Conservation (phyloP, 2,797 vertebrate genomes). For the Pagetopsis macropterus region DNA sequence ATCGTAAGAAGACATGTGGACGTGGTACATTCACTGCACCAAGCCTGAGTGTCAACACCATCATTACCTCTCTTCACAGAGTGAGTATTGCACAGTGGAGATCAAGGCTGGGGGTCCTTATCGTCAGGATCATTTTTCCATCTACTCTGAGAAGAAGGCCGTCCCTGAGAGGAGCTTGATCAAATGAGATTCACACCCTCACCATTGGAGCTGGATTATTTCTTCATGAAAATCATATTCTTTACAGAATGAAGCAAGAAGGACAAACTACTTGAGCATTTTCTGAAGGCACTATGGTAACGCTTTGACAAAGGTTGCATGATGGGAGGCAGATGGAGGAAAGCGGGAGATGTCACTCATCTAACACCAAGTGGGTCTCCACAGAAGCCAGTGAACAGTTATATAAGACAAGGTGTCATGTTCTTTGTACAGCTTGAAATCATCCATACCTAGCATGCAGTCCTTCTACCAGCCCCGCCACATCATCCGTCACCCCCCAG, state of each 20-base stretch:
- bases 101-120: background rate
- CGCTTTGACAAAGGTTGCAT: constrained; percentile 16
- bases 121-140: background rate
- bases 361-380: constrained; percentile 41
- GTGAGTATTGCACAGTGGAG: constrained; percentile 4
- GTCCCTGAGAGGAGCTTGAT: background rate
- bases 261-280: background rate
- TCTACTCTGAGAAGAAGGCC: constrained; percentile 2
- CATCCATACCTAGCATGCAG: constrained; percentile 81
- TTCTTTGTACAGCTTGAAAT: background rate
- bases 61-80: constrained; percentile 9
- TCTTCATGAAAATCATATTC: background rate
- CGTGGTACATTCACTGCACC: background rate
- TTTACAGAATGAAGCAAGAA: constrained; percentile 23
- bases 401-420: constrained; percentile 1
- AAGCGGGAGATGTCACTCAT: background rate
- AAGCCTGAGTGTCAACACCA: constrained; percentile 7
- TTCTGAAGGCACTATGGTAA: background rate
- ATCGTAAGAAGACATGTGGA: constrained; percentile 24
- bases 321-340: constrained; percentile 33
- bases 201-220: constrained; percentile 18
- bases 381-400: background rate
- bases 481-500: constrained; percentile 19
- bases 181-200: background rate
- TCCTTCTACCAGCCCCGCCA: constrained; percentile 67